Evolutionary conservation across 2,113 vertebrate genomes (phyloP), one percentile per base, ranked within the genome.

Genomic region (Malurus cyaneus): DNA sequence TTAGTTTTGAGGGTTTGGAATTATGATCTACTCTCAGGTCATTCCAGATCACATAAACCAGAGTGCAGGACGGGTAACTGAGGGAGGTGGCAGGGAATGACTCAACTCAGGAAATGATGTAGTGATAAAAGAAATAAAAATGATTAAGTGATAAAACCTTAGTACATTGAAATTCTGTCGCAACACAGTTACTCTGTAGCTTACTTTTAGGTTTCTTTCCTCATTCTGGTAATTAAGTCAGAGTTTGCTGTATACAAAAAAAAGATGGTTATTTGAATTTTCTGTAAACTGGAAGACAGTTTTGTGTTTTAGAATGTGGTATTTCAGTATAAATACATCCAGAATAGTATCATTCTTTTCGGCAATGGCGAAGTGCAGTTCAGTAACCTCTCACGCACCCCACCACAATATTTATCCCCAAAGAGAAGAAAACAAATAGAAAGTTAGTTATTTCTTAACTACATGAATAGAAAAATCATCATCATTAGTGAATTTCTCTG

Each of bases 11-110:
- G 13, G 5, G 31, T 67, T 28, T 59, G 13, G 23, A 81, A 66
- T 47, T 77, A 26, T 0, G 3, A 31, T 76, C 6, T 64, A 25
- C 14, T 56, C 20, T 42, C 2, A 5, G 7, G 4, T 78, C 19
- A 49, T 66, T 88, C 12, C 13, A 46, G 36, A 78, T 88, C 28
- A 57, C 6, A 6, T 12, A 11, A 54, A 89, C 18, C 21, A 42
- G 50, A 88, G 66, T 57, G 5, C 9, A 50, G 36, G 49, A 8
- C 46, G 53, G 19, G 17, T 79, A 64, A 29, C 6, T 16, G 17
- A 61, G 18, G 7, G 14, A 12, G 26, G 4, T 2, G 18, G 5
- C 1, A 14, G 4, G 1, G 2, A 8, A 5, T 3, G 4, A 9
- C 36, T 89, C 46, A 3, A 60, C 42, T 15, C 12, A 70, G 71